A percentile compares a stretch with the other conserved stretches of the same genome.
Evolutionary conservation across 2,888 invertebrate species (phyloP).

Genomic region (Timema podura): DNA sequence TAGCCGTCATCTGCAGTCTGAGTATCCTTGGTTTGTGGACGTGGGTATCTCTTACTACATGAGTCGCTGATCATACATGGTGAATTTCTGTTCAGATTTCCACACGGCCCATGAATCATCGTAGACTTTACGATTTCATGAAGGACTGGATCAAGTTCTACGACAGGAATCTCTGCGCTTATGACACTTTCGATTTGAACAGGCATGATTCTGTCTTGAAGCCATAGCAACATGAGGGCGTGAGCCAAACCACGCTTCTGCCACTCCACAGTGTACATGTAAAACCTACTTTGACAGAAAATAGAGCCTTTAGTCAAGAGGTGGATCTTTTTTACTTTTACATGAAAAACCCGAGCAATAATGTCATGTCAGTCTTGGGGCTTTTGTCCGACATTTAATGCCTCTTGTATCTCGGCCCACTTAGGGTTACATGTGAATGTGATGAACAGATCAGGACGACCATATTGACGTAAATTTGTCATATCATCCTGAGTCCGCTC

Average conservation of each 20-base stretch:
- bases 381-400: too few relatives aligned
- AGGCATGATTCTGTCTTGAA: constrained; percentile 33
- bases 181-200: constrained; percentile 39
- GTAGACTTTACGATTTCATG: constrained; percentile 23
- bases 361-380: constrained; percentile 36
- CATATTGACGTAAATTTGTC: too few relatives aligned
- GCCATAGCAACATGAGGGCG: constrained; percentile 36
- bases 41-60: constrained; percentile 43
- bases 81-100: constrained; percentile 37
- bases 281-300: constrained; percentile 31
- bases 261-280: constrained; percentile 32
- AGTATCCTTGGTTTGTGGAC: constrained; percentile 34
- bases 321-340: constrained; percentile 34
- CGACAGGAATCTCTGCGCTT: constrained; percentile 41
- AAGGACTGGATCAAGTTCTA: constrained; percentile 32
- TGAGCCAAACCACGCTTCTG: constrained; percentile 40
- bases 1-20: constrained; percentile 40
- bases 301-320: constrained; percentile 33
- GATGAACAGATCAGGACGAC: too few relatives aligned
- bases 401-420: too few relatives aligned
- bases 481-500: constrained; percentile 41
- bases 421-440: too few relatives aligned
- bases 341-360: constrained; percentile 36
- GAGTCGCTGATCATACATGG: constrained; percentile 42
- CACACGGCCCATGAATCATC: constrained; percentile 42